A percentile compares a stretch with the other conserved stretches of the same genome.
Evolutionary conservation across 1,140 invertebrate species (phyloP).

Genomic region (Branchinecta lynchi): DNA sequence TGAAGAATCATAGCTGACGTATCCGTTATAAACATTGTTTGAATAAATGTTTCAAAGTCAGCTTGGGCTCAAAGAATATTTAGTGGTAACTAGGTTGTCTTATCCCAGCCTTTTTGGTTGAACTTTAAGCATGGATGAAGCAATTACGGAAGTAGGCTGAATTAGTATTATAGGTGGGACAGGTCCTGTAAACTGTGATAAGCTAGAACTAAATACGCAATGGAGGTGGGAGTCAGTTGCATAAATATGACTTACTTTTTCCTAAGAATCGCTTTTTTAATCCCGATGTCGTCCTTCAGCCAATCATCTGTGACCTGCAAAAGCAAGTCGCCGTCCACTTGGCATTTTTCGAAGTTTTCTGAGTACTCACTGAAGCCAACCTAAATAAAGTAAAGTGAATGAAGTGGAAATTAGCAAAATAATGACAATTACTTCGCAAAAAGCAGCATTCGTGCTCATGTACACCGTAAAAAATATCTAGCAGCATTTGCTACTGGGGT

Average conservation of each 20-base stretch:
- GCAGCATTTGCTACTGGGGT: too few relatives aligned
- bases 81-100: too few relatives aligned
- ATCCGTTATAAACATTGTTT: too few relatives aligned
- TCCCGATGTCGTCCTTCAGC: conserved; percentile 76
- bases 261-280: conserved; percentile 80
- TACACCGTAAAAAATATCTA: too few relatives aligned
- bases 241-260: conserved; percentile 42
- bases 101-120: too few relatives aligned
- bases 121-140: too few relatives aligned
- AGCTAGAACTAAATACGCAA: neutral
- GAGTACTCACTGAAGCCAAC: conserved; percentile 81
- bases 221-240: neutral
- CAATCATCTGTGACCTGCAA: conserved; percentile 84
- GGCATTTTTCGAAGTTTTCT: conserved; percentile 66
- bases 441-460: neutral
- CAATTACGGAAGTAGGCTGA: too few relatives aligned
- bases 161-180: neutral
- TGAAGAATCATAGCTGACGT: too few relatives aligned
- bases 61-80: too few relatives aligned
- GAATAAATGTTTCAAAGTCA: too few relatives aligned
- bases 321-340: conserved; percentile 94
- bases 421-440: neutral
- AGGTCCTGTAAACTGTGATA: neutral
- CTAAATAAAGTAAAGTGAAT: conserved; percentile 31
- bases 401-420: neutral